Evolutionary conservation across 2,113 vertebrate genomes (phyloP).

Genomic region (Dipodomys merriami): DNA sequence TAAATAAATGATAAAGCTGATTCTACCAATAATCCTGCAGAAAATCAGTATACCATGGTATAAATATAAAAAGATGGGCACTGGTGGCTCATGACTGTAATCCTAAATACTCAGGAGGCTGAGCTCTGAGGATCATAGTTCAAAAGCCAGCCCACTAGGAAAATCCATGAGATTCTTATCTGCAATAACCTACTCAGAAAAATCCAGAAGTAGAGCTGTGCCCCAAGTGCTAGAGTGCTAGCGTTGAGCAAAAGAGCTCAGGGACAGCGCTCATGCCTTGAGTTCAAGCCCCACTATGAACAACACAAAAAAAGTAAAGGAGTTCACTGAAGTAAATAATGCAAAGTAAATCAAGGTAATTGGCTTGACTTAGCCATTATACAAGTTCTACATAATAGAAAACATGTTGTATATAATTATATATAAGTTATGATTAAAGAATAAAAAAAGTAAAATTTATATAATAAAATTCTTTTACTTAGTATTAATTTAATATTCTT

Average conservation of each 20-base stretch:
- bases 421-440: background rate
- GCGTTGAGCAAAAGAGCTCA: too few relatives aligned
- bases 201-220: too few relatives aligned
- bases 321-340: background rate
- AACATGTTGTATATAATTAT: background rate
- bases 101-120: too few relatives aligned
- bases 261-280: too few relatives aligned
- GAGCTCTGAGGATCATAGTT: too few relatives aligned
- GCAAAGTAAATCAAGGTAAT: background rate
- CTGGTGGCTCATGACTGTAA: too few relatives aligned
- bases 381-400: background rate
- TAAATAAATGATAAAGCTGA: conserved; percentile 25
- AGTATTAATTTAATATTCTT: too few relatives aligned
- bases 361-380: background rate
- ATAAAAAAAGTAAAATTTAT: conserved; percentile 17
- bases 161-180: too few relatives aligned
- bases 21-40: background rate
- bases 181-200: too few relatives aligned
- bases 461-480: background rate
- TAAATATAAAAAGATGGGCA: background rate
- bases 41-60: conserved; percentile 10
- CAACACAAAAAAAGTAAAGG: background rate
- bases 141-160: too few relatives aligned
- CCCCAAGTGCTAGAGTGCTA: too few relatives aligned
- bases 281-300: too few relatives aligned